phyloP scores from a whole-genome alignment of 2,888 invertebrate species.

The Heteromyza rotundicornis region DNA sequence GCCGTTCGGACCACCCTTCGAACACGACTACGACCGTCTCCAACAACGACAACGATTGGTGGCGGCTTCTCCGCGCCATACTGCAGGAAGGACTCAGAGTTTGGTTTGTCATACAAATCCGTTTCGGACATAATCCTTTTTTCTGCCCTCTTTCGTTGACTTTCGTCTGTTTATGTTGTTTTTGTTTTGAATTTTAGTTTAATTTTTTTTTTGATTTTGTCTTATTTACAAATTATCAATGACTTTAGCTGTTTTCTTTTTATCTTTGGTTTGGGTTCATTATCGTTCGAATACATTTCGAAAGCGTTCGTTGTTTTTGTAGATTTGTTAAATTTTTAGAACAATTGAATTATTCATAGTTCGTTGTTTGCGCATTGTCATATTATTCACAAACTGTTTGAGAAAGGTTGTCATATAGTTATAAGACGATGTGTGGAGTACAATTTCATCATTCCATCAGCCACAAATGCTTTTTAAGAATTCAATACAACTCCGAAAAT shows the following conservation, averaged over 20 bases:
- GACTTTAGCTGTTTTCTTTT: slow-evolving; percentile 12
- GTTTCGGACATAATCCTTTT: slow-evolving; percentile 48
- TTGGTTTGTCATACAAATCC: slow-evolving; percentile 42
- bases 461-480: no score
- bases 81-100: slow-evolving; percentile 57
- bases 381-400: background rate
- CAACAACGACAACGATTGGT: slow-evolving; percentile 62
- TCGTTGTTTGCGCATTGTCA: background rate
- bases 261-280: slow-evolving; percentile 42
- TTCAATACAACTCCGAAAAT: no score
- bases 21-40: slow-evolving; percentile 61
- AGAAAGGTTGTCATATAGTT: background rate
- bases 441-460: no score
- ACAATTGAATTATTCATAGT: background rate
- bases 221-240: slow-evolving; percentile 12
- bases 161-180: slow-evolving; percentile 25
- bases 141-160: background rate
- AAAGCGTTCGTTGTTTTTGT: background rate
- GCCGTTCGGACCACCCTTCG: slow-evolving; percentile 62
- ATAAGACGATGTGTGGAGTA: no score
- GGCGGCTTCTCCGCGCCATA: slow-evolving; percentile 60
- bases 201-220: slow-evolving; percentile 42
- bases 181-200: slow-evolving; percentile 28
- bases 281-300: slow-evolving; percentile 7
- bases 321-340: background rate